These are phyloP conservation scores for Desoria tigrina DNA, from an alignment of 2,888 invertebrate genomes.

Conservation along the genomic window DNA sequence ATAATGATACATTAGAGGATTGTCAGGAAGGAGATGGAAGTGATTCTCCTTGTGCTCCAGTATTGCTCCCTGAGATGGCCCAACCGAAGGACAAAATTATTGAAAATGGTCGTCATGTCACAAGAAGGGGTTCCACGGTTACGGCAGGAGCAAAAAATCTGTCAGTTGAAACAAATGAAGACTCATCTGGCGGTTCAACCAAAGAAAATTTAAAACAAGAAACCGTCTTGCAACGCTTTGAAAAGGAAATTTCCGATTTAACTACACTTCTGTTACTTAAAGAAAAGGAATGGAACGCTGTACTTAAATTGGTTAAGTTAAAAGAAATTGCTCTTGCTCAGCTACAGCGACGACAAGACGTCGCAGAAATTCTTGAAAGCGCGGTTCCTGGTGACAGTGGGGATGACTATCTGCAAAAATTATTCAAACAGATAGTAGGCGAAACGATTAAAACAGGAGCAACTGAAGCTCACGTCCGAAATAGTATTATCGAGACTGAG, in stretches of 20 bases:
- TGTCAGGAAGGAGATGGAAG: not conserved
- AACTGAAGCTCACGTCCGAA: not conserved
- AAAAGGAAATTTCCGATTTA: slow-evolving; percentile 13
- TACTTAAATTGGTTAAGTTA: slow-evolving; percentile 76
- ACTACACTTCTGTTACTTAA: slow-evolving; percentile 58
- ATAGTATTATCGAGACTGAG: slow-evolving; percentile 29
- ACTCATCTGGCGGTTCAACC: not conserved
- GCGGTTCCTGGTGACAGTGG: not conserved
- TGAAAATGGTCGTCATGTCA: not conserved
- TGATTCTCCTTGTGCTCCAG: not conserved
- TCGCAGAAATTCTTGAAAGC: not conserved
- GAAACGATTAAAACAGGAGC: slow-evolving; percentile 5
- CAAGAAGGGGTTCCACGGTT: not conserved
- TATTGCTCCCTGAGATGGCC: not conserved
- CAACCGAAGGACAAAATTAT: not conserved
- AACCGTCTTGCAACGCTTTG: not conserved
- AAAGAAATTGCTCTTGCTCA: slow-evolving; percentile 79
- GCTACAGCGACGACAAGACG: slow-evolving; percentile 61
- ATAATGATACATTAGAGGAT: not conserved
- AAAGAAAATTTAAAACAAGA: not conserved
- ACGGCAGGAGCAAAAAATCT: not conserved
- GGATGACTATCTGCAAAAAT: not conserved
- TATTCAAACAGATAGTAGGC: not conserved
- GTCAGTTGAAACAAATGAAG: not conserved
- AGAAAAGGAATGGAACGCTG: slow-evolving; percentile 83